Evolutionary conservation across 1,140 invertebrate genomes (phyloP).

Genomic region (Latrodectus geometricus): DNA sequence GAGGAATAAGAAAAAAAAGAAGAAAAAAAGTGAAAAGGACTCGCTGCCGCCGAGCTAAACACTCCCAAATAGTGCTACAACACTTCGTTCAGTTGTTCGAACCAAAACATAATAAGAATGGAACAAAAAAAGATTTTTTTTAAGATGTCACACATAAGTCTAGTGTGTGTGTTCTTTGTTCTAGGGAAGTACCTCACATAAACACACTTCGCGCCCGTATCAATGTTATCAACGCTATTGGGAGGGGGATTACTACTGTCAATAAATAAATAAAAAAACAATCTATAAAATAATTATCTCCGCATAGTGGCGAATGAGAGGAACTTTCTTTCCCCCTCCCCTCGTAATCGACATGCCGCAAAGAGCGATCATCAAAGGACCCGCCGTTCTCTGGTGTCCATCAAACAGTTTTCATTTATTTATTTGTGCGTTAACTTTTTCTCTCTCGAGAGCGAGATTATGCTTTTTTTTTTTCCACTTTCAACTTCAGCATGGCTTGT

Average conservation of each 20-base stretch:
- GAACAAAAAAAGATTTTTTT: not conserved
- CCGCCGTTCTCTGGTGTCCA: constrained; percentile 38
- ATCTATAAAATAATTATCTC: constrained; percentile 45
- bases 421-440: constrained; percentile 32
- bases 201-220: constrained; percentile 25
- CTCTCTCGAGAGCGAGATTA: not conserved
- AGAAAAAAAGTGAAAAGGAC: too few relatives aligned
- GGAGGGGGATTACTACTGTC: not conserved
- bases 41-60: not conserved
- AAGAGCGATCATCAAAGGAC: constrained; percentile 21
- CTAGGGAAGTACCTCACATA: constrained; percentile 6
- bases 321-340: constrained; percentile 6
- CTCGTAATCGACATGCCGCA: constrained; percentile 20
- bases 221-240: constrained; percentile 37
- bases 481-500: not conserved
- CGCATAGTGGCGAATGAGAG: constrained; percentile 4
- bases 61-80: not conserved
- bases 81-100: not conserved
- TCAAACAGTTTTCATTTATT: constrained; percentile 45
- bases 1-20: too few relatives aligned
- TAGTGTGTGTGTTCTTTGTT: not conserved
- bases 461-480: not conserved
- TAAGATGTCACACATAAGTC: not conserved
- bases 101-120: not conserved
- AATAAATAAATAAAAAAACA: constrained; percentile 12